phyloP scores from a whole-genome alignment of 2,113 vertebrate genomes.

The Psephotus haematonotus region DNA sequence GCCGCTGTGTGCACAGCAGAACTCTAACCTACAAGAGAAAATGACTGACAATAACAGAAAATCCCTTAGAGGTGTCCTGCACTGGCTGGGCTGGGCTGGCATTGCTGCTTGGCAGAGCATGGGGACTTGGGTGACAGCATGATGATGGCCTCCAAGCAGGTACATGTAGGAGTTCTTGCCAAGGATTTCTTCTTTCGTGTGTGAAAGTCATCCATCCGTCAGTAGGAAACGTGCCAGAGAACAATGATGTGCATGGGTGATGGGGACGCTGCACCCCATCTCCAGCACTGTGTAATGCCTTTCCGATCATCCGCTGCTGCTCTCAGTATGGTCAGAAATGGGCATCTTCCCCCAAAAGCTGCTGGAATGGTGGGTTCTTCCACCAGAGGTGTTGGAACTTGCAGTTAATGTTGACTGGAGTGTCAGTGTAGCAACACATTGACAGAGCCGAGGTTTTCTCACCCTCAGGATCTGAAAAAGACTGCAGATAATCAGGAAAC shows the following conservation, averaged over 20 bases:
- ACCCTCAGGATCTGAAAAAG: not conserved
- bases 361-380: not conserved
- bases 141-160: not conserved
- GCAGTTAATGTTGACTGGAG: not conserved
- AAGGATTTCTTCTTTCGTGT: not conserved
- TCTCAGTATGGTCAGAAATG: not conserved
- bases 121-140: rapidly evolving
- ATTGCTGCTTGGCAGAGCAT: rapidly evolving
- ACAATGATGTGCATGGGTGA: rapidly evolving
- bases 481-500: not conserved
- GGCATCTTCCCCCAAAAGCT: not conserved
- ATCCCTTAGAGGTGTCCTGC: not conserved
- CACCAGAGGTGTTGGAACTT: not conserved
- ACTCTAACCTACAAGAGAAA: not conserved
- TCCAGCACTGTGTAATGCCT: not conserved
- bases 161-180: not conserved
- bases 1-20: not conserved
- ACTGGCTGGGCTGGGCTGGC: not conserved
- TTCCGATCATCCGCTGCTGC: not conserved
- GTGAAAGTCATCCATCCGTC: not conserved
- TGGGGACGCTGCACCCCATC: not conserved
- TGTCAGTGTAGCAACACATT: not conserved
- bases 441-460: not conserved
- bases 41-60: not conserved
- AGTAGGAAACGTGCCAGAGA: rapidly evolving